Evolutionary conservation across 1,140 invertebrate genomes (phyloP).

Genomic region (Lucilia sericata): DNA sequence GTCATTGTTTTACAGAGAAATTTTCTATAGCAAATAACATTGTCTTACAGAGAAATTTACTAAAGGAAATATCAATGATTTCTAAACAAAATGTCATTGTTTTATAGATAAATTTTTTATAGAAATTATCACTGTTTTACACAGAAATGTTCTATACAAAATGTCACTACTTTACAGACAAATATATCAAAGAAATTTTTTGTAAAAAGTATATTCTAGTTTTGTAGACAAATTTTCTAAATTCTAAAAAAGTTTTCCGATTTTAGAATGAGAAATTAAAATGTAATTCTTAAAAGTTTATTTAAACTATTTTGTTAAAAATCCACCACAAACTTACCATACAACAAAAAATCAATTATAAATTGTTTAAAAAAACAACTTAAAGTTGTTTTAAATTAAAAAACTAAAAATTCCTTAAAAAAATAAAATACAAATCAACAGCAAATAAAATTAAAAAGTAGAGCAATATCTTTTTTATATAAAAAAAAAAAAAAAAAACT

Average conservation of each 20-base stretch:
- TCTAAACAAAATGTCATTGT: no score
- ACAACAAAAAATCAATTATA: background rate
- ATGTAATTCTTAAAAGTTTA: background rate
- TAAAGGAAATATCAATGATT: no score
- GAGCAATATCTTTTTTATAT: constrained; percentile 9
- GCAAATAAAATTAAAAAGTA: background rate
- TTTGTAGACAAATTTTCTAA: no score
- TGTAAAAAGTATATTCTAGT: no score
- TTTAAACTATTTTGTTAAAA: background rate
- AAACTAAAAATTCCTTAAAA: background rate
- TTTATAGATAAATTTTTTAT: no score
- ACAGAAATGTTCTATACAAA: no score
- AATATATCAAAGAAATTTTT: no score
- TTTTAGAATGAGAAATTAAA: background rate
- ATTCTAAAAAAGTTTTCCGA: background rate
- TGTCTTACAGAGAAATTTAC: no score
- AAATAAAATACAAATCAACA: background rate
- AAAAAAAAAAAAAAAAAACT: background rate
- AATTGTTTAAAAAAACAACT: background rate
- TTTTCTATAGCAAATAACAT: no score
- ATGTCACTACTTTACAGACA: no score
- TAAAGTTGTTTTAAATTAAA: background rate
- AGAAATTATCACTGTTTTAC: no score
- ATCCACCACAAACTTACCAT: background rate
- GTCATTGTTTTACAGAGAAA: no score